Conservation (phyloP, 2,888 invertebrate genomes). For the Tenthredo amoena region DNA sequence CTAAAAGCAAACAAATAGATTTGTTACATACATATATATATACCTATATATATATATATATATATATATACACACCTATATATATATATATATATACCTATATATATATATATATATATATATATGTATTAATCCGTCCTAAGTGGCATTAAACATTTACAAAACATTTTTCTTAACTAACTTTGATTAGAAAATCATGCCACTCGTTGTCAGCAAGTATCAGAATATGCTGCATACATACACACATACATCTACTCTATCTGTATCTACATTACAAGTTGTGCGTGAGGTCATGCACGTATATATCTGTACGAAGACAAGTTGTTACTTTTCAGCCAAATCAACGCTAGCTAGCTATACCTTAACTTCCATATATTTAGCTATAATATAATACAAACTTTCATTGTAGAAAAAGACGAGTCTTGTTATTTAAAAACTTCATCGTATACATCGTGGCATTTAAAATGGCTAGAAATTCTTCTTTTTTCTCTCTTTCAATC, state of each 20-base stretch:
- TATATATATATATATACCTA: too few relatives aligned
- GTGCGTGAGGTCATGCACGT: not conserved
- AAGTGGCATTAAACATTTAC: slow-evolving; percentile 19
- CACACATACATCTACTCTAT: not conserved
- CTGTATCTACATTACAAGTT: not conserved
- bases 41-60: not conserved
- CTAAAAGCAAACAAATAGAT: too few relatives aligned
- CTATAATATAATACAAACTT: too few relatives aligned
- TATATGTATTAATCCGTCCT: not conserved
- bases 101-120: not conserved
- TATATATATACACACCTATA: not conserved
- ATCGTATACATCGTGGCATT: too few relatives aligned
- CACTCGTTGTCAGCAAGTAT: slow-evolving; percentile 25
- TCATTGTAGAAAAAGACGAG: too few relatives aligned
- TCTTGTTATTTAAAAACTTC: too few relatives aligned
- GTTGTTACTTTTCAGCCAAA: not conserved
- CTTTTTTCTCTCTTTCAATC: too few relatives aligned
- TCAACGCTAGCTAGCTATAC: too few relatives aligned
- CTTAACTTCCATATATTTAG: too few relatives aligned
- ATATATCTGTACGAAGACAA: not conserved
- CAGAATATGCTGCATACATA: not conserved
- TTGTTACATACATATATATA: too few relatives aligned
- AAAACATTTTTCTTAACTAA: slow-evolving; percentile 30
- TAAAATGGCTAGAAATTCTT: too few relatives aligned
- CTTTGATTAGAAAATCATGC: slow-evolving; percentile 29